These are phyloP conservation scores for Cydia strobilella DNA, from an alignment of 1,140 invertebrate genomes.

Conservation along the genomic window DNA sequence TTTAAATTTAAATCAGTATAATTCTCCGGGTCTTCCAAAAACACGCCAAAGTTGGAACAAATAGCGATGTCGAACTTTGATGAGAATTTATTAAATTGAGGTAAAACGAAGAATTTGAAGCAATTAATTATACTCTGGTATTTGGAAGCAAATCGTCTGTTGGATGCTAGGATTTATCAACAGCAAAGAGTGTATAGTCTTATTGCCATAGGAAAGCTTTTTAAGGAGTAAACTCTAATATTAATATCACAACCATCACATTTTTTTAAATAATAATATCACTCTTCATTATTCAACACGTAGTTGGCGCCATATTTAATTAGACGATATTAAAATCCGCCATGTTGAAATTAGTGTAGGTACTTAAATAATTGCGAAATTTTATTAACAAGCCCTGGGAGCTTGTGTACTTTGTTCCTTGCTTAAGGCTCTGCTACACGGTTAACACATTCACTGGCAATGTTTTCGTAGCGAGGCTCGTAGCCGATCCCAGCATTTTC, in stretches of 20 bases:
- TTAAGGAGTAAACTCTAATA: too few relatives aligned
- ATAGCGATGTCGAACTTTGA: not conserved
- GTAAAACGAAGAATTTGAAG: not conserved
- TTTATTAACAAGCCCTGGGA: not conserved
- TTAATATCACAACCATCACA: not conserved
- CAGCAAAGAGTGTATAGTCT: too few relatives aligned
- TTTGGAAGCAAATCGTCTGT: not conserved
- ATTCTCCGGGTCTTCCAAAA: not conserved
- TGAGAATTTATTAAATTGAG: conserved; percentile 3
- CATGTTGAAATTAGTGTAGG: not conserved
- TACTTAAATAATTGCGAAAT: not conserved
- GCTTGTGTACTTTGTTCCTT: not conserved
- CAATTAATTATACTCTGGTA: not conserved
- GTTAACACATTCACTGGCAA: too few relatives aligned
- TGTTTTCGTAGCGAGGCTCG: too few relatives aligned
- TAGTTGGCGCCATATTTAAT: not conserved
- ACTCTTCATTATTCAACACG: not conserved
- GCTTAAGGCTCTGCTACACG: not conserved
- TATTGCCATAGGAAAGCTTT: too few relatives aligned
- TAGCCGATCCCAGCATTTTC: too few relatives aligned
- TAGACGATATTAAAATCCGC: not conserved
- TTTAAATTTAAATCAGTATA: too few relatives aligned
- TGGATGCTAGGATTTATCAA: not conserved
- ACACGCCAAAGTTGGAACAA: not conserved
- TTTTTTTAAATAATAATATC: not conserved